Base-by-base conservation (phyloP, 1,140 invertebrate genomes). In the Danaus melanippus region DNA sequence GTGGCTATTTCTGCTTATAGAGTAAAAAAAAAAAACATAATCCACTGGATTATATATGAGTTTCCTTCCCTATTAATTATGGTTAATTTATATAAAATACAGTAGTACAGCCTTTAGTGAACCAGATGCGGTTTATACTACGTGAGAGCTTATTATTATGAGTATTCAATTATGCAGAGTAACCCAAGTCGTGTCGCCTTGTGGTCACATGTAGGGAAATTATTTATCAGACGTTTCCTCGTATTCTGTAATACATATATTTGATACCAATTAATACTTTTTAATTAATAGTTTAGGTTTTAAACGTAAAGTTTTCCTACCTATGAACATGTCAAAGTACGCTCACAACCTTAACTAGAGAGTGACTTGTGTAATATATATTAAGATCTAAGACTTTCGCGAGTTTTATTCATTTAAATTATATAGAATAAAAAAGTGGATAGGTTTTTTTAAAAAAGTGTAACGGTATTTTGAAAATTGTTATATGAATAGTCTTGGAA, bases 191-290 rank as follows among this genome's bases (percentile, higher is more conserved):
- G 42, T 51, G 32, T 42, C 51, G 46, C 10, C 42, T 53, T 53
- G 57, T 42, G 57, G 57, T 58, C 51, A 21, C 47, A 51, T 51
- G 43, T 47, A 49, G 41, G 57, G 50, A 58, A 58, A 58, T 45
- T 49, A 58, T 53, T 58, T 53, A 58, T 53, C 44, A 11, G 46
- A 53, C 15, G 45, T 53, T 58, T 58, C 57, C 57, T 49, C 10
- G 42, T 58, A 46, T 58, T 47, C 50, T 12, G 51, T 53, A 53
- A 53, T 53, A 11, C 10, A 17, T 41, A 17, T 41, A 54, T 54
- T 43, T 42, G 46, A 58, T 53, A 53, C 45, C 45, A 51, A 12
- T 40, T 40, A 21, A n/a, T 50, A 32, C 12, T 32, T 49, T 39
- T 15, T 49, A 43, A 43, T 43, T 43, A 43, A 43, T 43, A 1